These are phyloP conservation scores for Napeogenes sylphis DNA, from an alignment of 2,888 invertebrate genomes.

Conservation along the genomic window DNA sequence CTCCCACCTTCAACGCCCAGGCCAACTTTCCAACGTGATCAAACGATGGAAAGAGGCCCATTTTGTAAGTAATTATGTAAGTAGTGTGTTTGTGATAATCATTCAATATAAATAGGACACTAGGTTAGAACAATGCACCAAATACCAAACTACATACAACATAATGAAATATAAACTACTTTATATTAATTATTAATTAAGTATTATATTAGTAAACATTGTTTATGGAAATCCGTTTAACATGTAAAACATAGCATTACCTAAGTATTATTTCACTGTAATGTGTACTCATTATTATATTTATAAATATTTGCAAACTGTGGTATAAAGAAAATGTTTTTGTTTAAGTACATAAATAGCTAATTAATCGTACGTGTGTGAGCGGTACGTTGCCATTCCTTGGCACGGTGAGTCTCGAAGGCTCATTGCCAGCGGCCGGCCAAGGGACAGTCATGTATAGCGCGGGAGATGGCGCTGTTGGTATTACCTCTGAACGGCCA, in stretches of 20 bases:
- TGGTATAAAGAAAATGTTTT: too few relatives aligned
- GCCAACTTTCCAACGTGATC: too few relatives aligned
- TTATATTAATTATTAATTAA: not conserved
- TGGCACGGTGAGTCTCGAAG: slow-evolving; percentile 43
- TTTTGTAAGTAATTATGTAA: slow-evolving; percentile 24
- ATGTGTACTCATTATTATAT: too few relatives aligned
- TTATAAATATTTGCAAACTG: too few relatives aligned
- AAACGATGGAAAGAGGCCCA: too few relatives aligned
- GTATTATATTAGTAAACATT: not conserved
- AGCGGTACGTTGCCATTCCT: slow-evolving; percentile 42
- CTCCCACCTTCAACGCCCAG: too few relatives aligned
- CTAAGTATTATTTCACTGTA: too few relatives aligned
- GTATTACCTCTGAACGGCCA: slow-evolving; percentile 25
- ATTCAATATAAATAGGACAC: slow-evolving; percentile 34
- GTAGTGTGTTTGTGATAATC: slow-evolving; percentile 22
- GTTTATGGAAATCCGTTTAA: too few relatives aligned
- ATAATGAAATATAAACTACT: slow-evolving; percentile 22
- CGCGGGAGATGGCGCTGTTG: slow-evolving; percentile 28
- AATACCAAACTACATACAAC: slow-evolving; percentile 12
- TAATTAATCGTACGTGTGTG: slow-evolving; percentile 27
- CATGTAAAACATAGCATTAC: too few relatives aligned
- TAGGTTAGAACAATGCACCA: slow-evolving; percentile 29
- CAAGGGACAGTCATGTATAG: slow-evolving; percentile 34
- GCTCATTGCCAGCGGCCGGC: slow-evolving; percentile 39
- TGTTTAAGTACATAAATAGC: too few relatives aligned